Evolutionary conservation across 2,888 invertebrate species (phyloP).

Genomic region (Phortica okadai): DNA sequence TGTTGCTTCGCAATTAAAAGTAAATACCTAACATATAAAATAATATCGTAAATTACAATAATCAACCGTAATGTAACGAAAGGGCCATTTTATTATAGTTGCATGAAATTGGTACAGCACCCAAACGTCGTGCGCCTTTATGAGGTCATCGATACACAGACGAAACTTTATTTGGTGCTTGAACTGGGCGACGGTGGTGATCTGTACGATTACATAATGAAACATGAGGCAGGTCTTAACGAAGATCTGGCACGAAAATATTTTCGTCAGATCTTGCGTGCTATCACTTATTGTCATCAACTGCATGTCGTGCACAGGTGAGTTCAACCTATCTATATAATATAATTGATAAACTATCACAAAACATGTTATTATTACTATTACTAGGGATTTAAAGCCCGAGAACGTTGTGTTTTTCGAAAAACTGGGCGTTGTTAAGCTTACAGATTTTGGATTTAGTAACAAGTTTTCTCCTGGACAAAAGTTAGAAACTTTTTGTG

Average conservation of each 20-base stretch:
- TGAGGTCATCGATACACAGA: constrained; percentile 99
- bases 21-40: neutral
- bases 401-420: constrained; percentile 99
- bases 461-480: constrained; percentile 97
- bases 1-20: no score
- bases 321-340: constrained; percentile 33
- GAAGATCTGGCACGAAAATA: constrained; percentile 92
- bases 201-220: constrained; percentile 98
- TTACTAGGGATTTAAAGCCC: constrained; percentile 93
- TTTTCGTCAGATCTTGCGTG: constrained; percentile 97
- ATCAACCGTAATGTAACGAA: no score
- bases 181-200: constrained; percentile 99
- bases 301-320: constrained; percentile 81
- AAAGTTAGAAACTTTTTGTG: constrained; percentile 98
- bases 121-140: constrained; percentile 98
- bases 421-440: constrained; percentile 95
- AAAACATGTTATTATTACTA: no score
- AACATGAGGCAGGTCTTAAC: constrained; percentile 91
- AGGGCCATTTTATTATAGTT: constrained; percentile 77
- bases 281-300: constrained; percentile 98
- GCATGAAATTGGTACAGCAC: constrained; percentile 99
- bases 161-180: constrained; percentile 96
- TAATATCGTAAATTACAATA: no score
- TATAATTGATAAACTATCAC: neutral
- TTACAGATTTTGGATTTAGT: constrained; percentile 99